phyloP scores from a whole-genome alignment of 2,113 vertebrate genomes.

The Isurus oxyrinchus region DNA sequence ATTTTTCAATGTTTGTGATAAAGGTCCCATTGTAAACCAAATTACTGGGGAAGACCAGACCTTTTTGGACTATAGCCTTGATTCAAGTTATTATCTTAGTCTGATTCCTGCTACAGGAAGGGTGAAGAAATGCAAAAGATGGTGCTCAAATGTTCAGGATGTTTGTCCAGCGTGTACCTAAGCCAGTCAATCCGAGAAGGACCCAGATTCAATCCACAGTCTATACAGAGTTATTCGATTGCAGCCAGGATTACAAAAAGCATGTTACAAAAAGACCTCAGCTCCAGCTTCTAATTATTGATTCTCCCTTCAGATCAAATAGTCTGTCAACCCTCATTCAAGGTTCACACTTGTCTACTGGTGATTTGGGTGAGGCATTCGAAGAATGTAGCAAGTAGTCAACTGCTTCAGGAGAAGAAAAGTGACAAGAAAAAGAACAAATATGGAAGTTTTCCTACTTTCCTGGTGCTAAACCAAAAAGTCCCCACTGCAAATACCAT shows the following conservation, averaged over 20 bases:
- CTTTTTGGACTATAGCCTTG: background rate
- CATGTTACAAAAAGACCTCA: background rate
- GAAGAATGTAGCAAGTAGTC: background rate
- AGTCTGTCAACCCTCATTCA: background rate
- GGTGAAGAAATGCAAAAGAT: background rate
- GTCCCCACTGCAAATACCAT: background rate
- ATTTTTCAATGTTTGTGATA: background rate
- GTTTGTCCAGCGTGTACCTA: background rate
- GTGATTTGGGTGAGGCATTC: background rate
- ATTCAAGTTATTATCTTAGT: background rate
- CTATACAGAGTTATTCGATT: background rate
- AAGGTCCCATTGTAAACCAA: background rate
- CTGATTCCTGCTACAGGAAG: background rate
- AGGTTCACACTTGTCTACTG: background rate
- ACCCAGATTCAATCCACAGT: background rate
- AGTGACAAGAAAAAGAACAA: background rate
- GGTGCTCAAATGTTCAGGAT: background rate
- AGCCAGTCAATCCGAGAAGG: background rate
- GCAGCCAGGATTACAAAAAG: background rate
- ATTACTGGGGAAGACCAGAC: background rate
- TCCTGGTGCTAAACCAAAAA: background rate
- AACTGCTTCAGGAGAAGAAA: constrained; percentile 16
- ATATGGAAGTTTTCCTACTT: background rate
- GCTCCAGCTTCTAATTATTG: constrained; percentile 11
- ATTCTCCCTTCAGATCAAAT: constrained; percentile 1